Evolutionary conservation across 2,888 invertebrate genomes (phyloP).

Genomic region (Ischnura elegans): DNA sequence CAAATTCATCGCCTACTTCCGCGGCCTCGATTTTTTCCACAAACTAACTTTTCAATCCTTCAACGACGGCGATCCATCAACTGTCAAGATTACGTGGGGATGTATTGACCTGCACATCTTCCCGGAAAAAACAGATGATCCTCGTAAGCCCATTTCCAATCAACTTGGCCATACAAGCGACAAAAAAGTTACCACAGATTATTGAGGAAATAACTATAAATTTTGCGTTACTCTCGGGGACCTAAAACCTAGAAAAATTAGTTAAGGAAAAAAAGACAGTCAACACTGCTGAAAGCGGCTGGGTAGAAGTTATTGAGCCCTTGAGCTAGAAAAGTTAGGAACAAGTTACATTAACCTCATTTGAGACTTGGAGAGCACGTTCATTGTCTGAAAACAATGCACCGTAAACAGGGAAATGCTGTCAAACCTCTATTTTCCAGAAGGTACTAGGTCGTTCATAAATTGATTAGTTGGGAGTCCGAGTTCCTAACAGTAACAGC

Average conservation of each 20-base stretch:
- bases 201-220: background rate
- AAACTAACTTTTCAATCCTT: background rate
- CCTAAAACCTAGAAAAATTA: background rate
- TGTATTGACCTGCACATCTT: background rate
- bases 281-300: background rate
- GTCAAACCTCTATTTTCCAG: background rate
- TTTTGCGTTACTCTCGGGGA: background rate
- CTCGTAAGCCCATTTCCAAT: background rate
- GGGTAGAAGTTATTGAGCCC: background rate
- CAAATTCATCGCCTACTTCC: background rate
- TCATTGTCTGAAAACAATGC: background rate
- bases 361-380: background rate
- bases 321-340: background rate
- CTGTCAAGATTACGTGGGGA: background rate
- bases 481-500: background rate
- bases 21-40: background rate
- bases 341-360: background rate
- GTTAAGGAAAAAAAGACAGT: background rate
- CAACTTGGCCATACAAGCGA: background rate
- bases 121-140: background rate
- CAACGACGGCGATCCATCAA: background rate
- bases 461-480: background rate
- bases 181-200: background rate
- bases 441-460: background rate
- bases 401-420: background rate